Evolutionary conservation across 2,113 vertebrate species (phyloP).

Genomic region (Blennius ocellaris): DNA sequence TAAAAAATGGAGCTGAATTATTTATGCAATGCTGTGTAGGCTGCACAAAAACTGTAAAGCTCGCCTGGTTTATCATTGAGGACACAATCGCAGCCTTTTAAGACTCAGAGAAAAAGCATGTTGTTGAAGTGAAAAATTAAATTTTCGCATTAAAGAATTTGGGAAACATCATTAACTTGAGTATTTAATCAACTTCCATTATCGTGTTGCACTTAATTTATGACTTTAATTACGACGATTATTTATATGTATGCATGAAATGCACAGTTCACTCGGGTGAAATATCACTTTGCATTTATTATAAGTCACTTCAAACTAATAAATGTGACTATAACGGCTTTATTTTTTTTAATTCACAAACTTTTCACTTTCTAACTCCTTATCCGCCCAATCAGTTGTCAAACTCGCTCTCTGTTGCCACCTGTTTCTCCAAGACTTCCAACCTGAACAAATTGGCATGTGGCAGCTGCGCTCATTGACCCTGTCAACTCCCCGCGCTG

Average conservation of each 20-base stretch:
- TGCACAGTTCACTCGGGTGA: neutral
- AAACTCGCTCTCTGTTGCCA: neutral
- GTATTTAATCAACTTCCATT: neutral
- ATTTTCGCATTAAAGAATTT: neutral
- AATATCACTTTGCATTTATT: neutral
- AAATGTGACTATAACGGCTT: neutral
- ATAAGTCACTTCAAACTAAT: neutral
- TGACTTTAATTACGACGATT: neutral
- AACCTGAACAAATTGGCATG: conserved; percentile 23
- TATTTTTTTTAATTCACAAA: neutral
- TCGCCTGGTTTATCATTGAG: too few species aligned
- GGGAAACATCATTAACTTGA: neutral
- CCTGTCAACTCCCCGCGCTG: neutral
- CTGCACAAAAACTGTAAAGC: neutral
- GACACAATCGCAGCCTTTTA: too few species aligned
- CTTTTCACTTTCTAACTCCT: neutral
- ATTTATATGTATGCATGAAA: neutral
- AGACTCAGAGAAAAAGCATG: too few species aligned
- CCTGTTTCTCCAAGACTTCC: conserved; percentile 6
- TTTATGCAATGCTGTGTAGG: neutral
- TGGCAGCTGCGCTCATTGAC: conserved; percentile 13
- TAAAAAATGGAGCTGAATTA: neutral
- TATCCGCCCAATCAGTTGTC: neutral
- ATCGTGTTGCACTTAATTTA: neutral
- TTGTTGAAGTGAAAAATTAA: neutral